Evolutionary conservation across 2,797 vertebrate species (phyloP).

Genomic region (Vespertilio murinus): DNA sequence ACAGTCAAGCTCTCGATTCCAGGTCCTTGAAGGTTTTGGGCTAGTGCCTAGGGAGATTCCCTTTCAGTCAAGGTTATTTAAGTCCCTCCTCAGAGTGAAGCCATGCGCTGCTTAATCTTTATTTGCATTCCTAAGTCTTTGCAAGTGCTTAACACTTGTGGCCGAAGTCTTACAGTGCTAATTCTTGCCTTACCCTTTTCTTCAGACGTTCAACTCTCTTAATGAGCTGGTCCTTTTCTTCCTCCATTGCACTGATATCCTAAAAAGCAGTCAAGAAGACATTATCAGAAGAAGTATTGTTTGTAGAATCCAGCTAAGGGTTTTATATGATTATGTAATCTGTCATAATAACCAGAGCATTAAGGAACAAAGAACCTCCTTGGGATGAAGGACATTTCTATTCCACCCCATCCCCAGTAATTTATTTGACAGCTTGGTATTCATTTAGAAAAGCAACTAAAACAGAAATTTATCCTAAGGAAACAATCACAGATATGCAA

Average conservation of each 20-base stretch:
- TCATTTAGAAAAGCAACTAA: constrained; percentile 66
- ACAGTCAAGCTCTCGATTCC: constrained; percentile 77
- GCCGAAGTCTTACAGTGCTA: constrained; percentile 69
- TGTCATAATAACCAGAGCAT: constrained; percentile 60
- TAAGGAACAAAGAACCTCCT: constrained; percentile 48
- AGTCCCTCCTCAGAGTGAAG: constrained; percentile 81
- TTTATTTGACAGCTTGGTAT: constrained; percentile 67
- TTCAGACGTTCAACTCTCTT: constrained; percentile 96
- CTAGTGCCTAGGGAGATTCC: constrained; percentile 81
- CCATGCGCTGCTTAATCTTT: constrained; percentile 83
- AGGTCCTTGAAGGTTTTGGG: constrained; percentile 82
- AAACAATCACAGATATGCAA: constrained; percentile 6
- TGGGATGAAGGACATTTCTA: constrained; percentile 42
- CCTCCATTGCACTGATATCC: constrained; percentile 98
- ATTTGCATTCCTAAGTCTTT: constrained; percentile 88
- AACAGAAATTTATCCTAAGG: constrained; percentile 45
- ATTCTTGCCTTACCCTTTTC: constrained; percentile 91
- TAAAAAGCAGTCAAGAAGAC: constrained; percentile 78
- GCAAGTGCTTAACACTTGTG: constrained; percentile 78
- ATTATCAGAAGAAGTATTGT: constrained; percentile 44
- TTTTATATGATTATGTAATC: constrained; percentile 48
- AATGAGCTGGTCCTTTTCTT: constrained; percentile 96
- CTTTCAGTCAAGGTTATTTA: constrained; percentile 82
- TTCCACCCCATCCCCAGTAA: constrained; percentile 29
- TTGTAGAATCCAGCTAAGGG: constrained; percentile 30